Evolutionary conservation across 2,888 invertebrate species (phyloP), one percentile per base, ranked within the genome.

Genomic region (Dexiosoma caninum): DNA sequence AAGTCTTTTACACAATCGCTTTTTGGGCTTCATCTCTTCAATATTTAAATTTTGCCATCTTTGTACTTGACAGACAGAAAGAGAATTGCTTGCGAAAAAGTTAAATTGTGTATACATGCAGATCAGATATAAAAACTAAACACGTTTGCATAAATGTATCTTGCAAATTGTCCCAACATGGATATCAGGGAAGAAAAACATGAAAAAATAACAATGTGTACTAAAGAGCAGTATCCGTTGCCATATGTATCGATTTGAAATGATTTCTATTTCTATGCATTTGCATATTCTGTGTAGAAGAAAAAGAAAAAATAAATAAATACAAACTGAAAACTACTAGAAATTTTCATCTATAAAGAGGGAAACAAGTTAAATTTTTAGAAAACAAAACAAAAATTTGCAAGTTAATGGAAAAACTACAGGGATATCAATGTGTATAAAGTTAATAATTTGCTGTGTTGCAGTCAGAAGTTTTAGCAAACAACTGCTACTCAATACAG

Each of bases 171-270:
- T 30, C 32, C 14, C 3, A 46, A 62, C 62, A 62, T 27, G 46
- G 27, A 10, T 9, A 16, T 1, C 9, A 35, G 30, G 21, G 19
- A 49, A 35, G 2, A 23, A 35, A 49, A 6, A 10, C n/a, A 21
- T 23, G 6, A 16, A n/a, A n/a, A 62, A 23, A 64, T 19, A 35
- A 49, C 14, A 49, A 7, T 14, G 6, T 35, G 49, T 14, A 37
- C 35, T 49, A 44, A 37, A 10, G 64, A 37, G 35, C 37, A 35
- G 14, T 51, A 49, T 64, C 64, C n/a, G 35, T 49, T 64, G 49
- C 37, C 64, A 64, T 64, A 37, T 37, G 64, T 64, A 51, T 64
- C 64, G 35, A 37, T 23, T 64, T 64, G 16, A 64, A 49, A 30
- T 51, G 14, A 64, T 64, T 64, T 49, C 49, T 12, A 49, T 49